A percentile compares a stretch with the other conserved stretches of the same genome.
These are phyloP conservation scores for Characodon lateralis DNA, from an alignment of 2,797 vertebrate species.

Conservation along the genomic window DNA sequence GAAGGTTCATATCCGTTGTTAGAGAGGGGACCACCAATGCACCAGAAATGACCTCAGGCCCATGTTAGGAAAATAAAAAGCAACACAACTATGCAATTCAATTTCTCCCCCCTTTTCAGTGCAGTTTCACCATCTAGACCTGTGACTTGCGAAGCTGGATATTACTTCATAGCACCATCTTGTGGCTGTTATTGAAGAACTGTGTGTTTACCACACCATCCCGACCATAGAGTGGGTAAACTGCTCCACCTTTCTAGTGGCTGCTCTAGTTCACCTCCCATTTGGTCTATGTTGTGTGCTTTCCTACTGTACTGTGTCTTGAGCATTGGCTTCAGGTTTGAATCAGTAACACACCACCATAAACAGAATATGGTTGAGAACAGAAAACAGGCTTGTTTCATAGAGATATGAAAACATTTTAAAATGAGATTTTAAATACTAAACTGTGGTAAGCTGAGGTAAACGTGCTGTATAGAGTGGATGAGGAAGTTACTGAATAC, in stretches of 20 bases:
- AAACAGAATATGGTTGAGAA: slow-evolving; percentile 35
- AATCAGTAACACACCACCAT: slow-evolving; percentile 50
- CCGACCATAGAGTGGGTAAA: slow-evolving; percentile 46
- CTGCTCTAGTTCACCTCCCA: slow-evolving; percentile 34
- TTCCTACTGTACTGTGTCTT: slow-evolving; percentile 46
- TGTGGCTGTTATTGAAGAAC: slow-evolving; percentile 47
- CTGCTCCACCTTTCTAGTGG: slow-evolving; percentile 25
- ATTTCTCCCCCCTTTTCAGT: slow-evolving; percentile 11
- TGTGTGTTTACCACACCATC: slow-evolving; percentile 19
- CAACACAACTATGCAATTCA: slow-evolving; percentile 9
- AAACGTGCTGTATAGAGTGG: neutral
- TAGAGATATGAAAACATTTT: slow-evolving; percentile 2
- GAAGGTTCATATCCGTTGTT: slow-evolving; percentile 6
- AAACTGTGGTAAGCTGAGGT: neutral
- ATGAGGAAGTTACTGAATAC: neutral
- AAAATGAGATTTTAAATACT: neutral
- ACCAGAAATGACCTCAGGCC: slow-evolving; percentile 10
- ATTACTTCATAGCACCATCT: slow-evolving; percentile 68
- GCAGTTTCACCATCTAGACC: slow-evolving; percentile 27
- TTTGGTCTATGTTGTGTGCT: slow-evolving; percentile 30
- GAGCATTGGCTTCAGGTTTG: slow-evolving; percentile 41
- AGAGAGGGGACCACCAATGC: slow-evolving; percentile 12
- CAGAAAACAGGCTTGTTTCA: slow-evolving; percentile 18
- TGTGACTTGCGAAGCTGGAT: slow-evolving; percentile 11
- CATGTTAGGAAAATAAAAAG: slow-evolving; percentile 8